Evolutionary conservation across 2,113 vertebrate species (phyloP).

Genomic region (Platycercus adscitus): DNA sequence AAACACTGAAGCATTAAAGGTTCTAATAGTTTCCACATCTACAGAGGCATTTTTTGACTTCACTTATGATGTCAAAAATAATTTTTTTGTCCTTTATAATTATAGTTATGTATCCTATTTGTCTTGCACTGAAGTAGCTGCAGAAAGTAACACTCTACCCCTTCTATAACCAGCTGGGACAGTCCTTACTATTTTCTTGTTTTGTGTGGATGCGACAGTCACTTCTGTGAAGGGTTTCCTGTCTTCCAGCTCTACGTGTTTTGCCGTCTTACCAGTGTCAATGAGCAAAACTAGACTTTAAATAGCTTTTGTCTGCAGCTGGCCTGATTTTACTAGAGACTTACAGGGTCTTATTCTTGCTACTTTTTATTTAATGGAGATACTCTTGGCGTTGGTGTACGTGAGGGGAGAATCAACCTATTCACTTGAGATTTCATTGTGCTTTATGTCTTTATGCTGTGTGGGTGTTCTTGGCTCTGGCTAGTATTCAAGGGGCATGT

Average conservation of each 20-base stretch:
- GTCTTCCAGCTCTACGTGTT: neutral
- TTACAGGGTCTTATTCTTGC: neutral
- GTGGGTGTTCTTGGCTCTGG: slow-evolving; percentile 22
- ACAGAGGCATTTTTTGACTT: neutral
- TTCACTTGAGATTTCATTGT: neutral
- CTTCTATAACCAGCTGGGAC: neutral
- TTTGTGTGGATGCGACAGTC: neutral
- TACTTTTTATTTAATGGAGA: slow-evolving; percentile 1
- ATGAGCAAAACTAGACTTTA: neutral
- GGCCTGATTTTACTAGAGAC: neutral
- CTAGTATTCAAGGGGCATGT: neutral
- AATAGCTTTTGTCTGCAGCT: slow-evolving; percentile 6
- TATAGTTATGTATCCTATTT: neutral
- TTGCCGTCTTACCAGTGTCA: neutral
- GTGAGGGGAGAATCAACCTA: neutral
- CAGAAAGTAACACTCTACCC: neutral
- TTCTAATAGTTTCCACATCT: neutral
- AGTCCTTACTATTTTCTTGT: neutral
- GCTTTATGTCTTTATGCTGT: neutral
- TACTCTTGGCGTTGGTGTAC: neutral
- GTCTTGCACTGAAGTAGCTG: neutral
- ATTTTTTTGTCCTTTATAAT: neutral
- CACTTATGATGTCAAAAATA: neutral
- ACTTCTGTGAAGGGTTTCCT: neutral
- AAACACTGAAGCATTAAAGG: neutral